These are phyloP conservation scores for Meta bourneti DNA, from an alignment of 2,888 invertebrate genomes.

Conservation along the genomic window DNA sequence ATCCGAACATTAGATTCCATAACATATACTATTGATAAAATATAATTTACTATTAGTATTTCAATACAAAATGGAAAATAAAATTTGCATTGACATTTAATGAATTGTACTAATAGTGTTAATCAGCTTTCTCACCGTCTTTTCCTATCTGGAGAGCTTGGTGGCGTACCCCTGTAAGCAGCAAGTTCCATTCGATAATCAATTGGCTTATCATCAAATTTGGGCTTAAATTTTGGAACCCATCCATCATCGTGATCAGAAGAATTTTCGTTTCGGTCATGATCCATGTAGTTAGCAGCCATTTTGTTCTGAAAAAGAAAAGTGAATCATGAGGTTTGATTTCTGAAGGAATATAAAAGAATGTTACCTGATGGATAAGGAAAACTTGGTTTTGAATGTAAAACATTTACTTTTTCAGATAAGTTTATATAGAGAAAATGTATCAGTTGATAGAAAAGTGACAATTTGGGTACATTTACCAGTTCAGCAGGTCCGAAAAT, in stretches of 20 bases:
- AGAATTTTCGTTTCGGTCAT: constrained; percentile 43
- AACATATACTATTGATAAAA: background rate
- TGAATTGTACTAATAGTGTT: too few relatives aligned
- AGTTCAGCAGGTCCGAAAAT: too few relatives aligned
- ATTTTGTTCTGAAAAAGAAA: constrained; percentile 50
- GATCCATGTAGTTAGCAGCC: constrained; percentile 65
- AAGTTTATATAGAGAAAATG: too few relatives aligned
- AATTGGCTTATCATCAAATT: constrained; percentile 35
- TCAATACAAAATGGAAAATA: background rate
- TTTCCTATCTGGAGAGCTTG: constrained; percentile 65
- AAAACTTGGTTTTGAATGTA: too few relatives aligned
- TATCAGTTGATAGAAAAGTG: too few relatives aligned
- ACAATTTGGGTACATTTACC: too few relatives aligned
- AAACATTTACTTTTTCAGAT: too few relatives aligned
- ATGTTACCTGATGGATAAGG: too few relatives aligned
- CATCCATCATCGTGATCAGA: constrained; percentile 53
- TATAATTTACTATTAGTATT: too few relatives aligned
- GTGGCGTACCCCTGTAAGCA: constrained; percentile 64
- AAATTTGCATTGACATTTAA: background rate
- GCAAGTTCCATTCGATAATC: constrained; percentile 67
- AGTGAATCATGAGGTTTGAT: too few relatives aligned
- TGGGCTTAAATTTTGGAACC: constrained; percentile 50
- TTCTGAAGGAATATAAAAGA: too few relatives aligned
- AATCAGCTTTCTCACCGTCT: constrained; percentile 27
- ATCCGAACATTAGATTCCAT: too few relatives aligned